Evolutionary conservation across 2,113 vertebrate species (phyloP).

Genomic region (Phodopus roborovskii): DNA sequence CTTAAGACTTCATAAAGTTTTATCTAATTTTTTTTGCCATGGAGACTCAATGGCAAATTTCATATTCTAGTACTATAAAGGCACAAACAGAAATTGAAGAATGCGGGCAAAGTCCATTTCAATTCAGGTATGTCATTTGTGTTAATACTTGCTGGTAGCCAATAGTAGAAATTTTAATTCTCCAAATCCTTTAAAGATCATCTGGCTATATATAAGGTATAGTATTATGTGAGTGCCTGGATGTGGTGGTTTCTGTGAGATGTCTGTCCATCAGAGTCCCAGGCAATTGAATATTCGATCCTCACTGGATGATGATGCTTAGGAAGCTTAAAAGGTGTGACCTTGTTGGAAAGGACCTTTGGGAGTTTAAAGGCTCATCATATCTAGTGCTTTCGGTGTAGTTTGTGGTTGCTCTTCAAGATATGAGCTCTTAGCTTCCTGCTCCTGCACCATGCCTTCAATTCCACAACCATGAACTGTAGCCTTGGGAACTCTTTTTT

Average conservation of each 20-base stretch:
- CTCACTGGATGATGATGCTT: not conserved
- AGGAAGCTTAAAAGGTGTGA: not conserved
- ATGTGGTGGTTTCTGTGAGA: not conserved
- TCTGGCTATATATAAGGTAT: not conserved
- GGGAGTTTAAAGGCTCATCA: not conserved
- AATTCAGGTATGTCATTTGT: not conserved
- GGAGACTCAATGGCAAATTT: not conserved
- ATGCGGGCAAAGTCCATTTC: not conserved
- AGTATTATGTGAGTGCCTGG: not conserved
- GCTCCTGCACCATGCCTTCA: not conserved
- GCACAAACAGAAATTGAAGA: conserved; percentile 15
- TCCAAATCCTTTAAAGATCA: not conserved
- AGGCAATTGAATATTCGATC: not conserved
- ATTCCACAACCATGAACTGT: not conserved
- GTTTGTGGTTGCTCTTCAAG: not conserved
- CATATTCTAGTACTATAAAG: not conserved
- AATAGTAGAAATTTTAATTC: conserved; percentile 11
- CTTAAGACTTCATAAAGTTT: not conserved
- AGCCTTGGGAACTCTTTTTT: not conserved
- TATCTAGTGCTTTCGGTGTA: not conserved
- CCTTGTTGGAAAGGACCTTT: not conserved
- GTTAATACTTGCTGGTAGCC: not conserved
- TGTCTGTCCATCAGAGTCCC: not conserved
- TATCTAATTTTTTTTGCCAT: not conserved
- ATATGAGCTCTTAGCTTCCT: not conserved